A percentile compares a stretch with the other conserved stretches of the same genome.
Evolutionary conservation across 30 jellyfish, hydroid and myxozoan species (phyloP).

Genomic region (Hydra vulgaris): DNA sequence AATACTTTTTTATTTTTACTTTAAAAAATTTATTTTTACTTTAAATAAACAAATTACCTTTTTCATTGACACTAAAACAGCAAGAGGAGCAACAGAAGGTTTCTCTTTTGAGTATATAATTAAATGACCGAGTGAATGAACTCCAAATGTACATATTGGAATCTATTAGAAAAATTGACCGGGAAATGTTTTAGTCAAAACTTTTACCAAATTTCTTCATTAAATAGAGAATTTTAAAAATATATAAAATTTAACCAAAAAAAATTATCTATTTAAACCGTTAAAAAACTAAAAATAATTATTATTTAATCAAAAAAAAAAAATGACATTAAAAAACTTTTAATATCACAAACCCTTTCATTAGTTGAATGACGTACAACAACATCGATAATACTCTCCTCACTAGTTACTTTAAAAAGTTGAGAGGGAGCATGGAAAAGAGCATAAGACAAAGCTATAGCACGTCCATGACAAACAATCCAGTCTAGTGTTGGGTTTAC

Average conservation of each 20-base stretch:
- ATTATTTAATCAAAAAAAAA: no score
- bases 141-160: constrained; percentile 72
- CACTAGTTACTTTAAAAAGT: constrained; percentile 30
- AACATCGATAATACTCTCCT: constrained; percentile 32
- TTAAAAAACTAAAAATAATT: no score
- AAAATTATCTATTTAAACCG: no score
- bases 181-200: neutral
- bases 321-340: no score
- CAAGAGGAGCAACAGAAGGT: constrained; percentile 26
- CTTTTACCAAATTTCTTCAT: neutral
- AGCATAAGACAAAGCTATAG: constrained; percentile 74
- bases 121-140: constrained; percentile 66
- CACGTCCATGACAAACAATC: constrained; percentile 75
- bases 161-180: constrained; percentile 31
- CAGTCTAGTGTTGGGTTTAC: constrained; percentile 62
- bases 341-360: constrained; percentile 70
- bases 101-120: constrained; percentile 43
- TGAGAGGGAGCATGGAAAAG: constrained; percentile 61
- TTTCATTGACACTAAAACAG: constrained; percentile 29
- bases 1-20: no score
- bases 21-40: no score
- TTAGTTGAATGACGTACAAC: constrained; percentile 55
- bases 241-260: no score
- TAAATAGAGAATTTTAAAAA: no score
- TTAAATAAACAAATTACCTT: constrained; percentile 31